These are phyloP conservation scores for Paralichthys olivaceus DNA, from an alignment of 2,113 vertebrate genomes.

Conservation along the genomic window DNA sequence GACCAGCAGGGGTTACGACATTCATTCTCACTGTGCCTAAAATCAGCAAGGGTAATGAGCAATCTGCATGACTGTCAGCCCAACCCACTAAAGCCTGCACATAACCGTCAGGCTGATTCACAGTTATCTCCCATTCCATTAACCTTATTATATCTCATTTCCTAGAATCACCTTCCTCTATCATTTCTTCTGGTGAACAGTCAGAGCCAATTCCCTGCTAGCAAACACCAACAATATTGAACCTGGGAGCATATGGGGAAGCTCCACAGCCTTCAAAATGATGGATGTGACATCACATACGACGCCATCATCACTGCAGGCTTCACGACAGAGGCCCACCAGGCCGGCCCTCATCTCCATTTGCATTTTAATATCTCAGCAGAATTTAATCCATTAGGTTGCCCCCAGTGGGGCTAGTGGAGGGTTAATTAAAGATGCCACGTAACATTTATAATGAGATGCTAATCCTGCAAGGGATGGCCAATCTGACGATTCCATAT, in stretches of 20 bases:
- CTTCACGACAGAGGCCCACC: constrained; percentile 39
- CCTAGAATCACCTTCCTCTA: constrained; percentile 51
- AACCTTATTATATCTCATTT: constrained; percentile 60
- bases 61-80: constrained; percentile 26
- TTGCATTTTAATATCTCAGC: constrained; percentile 75
- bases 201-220: constrained; percentile 53
- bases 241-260: constrained; percentile 56
- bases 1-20: not conserved
- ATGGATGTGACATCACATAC: constrained; percentile 67
- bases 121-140: constrained; percentile 47
- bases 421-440: constrained; percentile 73
- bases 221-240: constrained; percentile 35
- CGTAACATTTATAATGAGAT: constrained; percentile 47
- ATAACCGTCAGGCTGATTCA: constrained; percentile 42
- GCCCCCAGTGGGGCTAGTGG: constrained; percentile 56
- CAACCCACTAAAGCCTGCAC: constrained; percentile 40
- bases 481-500: not conserved
- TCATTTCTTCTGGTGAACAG: constrained; percentile 33
- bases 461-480: constrained; percentile 19
- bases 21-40: constrained; percentile 10
- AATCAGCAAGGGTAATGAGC: constrained; percentile 43
- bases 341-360: constrained; percentile 33
- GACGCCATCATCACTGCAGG: constrained; percentile 45
- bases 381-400: constrained; percentile 68
- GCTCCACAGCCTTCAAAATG: constrained; percentile 57